Evolutionary conservation across 1,140 invertebrate species (phyloP).

Genomic region (Lerema accius): DNA sequence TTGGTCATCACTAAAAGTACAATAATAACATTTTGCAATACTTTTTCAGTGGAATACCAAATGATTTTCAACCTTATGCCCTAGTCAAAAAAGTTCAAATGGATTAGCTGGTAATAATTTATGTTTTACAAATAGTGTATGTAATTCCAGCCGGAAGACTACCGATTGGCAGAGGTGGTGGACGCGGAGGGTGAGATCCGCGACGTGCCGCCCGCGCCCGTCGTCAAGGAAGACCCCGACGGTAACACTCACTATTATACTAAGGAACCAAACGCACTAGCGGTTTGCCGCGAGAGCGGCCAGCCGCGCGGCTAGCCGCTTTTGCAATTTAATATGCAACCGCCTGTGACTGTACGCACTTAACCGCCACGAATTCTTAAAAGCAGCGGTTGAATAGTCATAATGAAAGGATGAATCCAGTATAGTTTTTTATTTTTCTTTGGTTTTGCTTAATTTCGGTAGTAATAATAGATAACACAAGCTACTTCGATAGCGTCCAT

Average conservation of each 20-base stretch:
- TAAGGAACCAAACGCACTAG: neutral
- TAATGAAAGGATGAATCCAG: too few relatives aligned
- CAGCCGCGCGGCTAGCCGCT: neutral
- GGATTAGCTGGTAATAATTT: too few relatives aligned
- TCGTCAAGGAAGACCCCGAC: slow-evolving; percentile 80
- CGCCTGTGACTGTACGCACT: neutral
- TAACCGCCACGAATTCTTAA: slow-evolving; percentile 4
- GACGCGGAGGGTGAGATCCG: slow-evolving; percentile 88
- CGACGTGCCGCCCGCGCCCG: slow-evolving; percentile 85
- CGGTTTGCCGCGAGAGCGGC: neutral
- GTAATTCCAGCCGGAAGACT: slow-evolving; percentile 93
- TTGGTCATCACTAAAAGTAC: too few relatives aligned
- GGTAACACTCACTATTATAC: slow-evolving; percentile 49
- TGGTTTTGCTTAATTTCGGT: too few relatives aligned
- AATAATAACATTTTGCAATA: too few relatives aligned
- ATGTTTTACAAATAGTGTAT: too few relatives aligned
- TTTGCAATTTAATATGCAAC: neutral
- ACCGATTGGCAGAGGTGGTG: slow-evolving; percentile 89
- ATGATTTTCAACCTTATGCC: too few relatives aligned
- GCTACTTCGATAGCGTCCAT: too few relatives aligned
- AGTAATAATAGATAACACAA: too few relatives aligned
- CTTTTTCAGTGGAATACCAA: too few relatives aligned
- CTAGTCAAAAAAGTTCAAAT: too few relatives aligned
- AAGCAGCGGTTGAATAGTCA: slow-evolving; percentile 4
- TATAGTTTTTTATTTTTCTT: too few relatives aligned